Percentiles rank a stretch among this genome's conserved stretches.
phyloP scores from a whole-genome alignment of 35 echinoderm and acorn worm species.

The Strongylocentrotus purpuratus region DNA sequence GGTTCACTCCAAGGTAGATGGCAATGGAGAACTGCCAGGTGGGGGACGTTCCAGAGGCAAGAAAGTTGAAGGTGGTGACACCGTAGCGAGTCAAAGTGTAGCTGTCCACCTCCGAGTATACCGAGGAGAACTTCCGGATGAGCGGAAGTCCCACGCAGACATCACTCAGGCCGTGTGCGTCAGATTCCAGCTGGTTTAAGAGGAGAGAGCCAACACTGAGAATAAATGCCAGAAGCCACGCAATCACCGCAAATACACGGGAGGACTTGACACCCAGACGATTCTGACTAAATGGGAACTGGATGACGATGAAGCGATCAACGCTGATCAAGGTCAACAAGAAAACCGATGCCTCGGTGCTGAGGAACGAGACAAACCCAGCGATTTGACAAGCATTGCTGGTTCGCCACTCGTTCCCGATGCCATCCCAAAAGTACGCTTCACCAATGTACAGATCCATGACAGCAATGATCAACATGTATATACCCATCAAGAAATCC shows the following conservation, averaged over 20 bases:
- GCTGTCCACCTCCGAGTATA: slow-evolving; percentile 24
- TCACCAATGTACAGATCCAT: slow-evolving; percentile 43
- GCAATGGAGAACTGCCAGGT: slow-evolving; percentile 71
- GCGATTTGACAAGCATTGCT: slow-evolving; percentile 59
- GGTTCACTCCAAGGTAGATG: slow-evolving; percentile 66
- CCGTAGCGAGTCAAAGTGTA: not conserved
- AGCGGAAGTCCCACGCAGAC: slow-evolving; percentile 50
- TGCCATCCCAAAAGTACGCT: slow-evolving; percentile 44
- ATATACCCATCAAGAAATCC: slow-evolving; percentile 67
- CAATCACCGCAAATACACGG: not conserved
- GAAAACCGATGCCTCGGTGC: slow-evolving; percentile 72
- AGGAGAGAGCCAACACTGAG: slow-evolving; percentile 53
- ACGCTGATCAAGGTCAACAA: slow-evolving; percentile 71
- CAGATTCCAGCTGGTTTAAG: not conserved
- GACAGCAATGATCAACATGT: slow-evolving; percentile 58
- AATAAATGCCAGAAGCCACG: slow-evolving; percentile 54
- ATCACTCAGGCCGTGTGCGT: slow-evolving; percentile 25
- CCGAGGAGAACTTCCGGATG: slow-evolving; percentile 34
- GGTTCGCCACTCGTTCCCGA: slow-evolving; percentile 37
- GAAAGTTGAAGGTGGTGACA: slow-evolving; percentile 25
- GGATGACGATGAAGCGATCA: slow-evolving; percentile 65
- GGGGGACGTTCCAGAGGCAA: slow-evolving; percentile 13
- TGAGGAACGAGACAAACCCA: slow-evolving; percentile 66
- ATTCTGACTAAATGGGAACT: slow-evolving; percentile 57
- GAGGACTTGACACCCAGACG: slow-evolving; percentile 46